Base-by-base conservation (phyloP, 2,797 vertebrate species). In the Thaleichthys pacificus region DNA sequence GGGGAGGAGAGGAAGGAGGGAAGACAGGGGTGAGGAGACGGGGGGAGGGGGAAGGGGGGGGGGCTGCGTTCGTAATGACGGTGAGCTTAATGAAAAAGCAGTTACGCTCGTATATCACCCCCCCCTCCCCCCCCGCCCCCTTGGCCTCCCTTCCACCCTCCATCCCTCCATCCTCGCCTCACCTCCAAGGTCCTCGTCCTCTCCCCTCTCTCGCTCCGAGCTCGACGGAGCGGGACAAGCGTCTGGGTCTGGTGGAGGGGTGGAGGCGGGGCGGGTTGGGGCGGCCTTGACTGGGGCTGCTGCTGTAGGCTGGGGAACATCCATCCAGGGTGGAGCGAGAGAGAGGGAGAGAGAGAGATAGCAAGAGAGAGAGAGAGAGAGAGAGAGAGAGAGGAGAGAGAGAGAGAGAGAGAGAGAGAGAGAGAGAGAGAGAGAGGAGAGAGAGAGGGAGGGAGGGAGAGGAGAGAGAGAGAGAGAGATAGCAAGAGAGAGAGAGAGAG, bases 41-140 rank as follows among this genome's bases (percentile, higher is more conserved):
- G n/a, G n/a, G n/a, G n/a, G n/a, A 24, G 57, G 8, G 8, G 21
- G 21, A 24, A 60, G 19, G 8, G 47, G 47, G 47, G 47, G 78
- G 81, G 76, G 42, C 80, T 85, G 83, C 80, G 30, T 86, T 88
- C 80, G 84, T 86, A 66, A 89, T 77, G 85, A 88, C 86, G 83
- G 82, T 78, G 69, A 69, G 78, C 80, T 83, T 88, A 81, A 89
- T 89, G 81, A 89, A 89, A 89, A 81, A 77, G 83, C 70, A 77
- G 76, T 85, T 82, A 75, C 79, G 73, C 79, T 89, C 72, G 24
- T 86, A 82, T 87, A 88, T 90, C 49, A 26, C 49, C 54, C 51
- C 7, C 15, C 61, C 67, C 58, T 51, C 75, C 60, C 76, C 47
- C 2, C 7, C 42, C 57, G 68, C 56, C 60, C 75, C 63, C 72